A percentile compares a stretch with the other conserved stretches of the same genome.
phyloP scores from a whole-genome alignment of 2,888 invertebrate species.

The Tipula vernalis region DNA sequence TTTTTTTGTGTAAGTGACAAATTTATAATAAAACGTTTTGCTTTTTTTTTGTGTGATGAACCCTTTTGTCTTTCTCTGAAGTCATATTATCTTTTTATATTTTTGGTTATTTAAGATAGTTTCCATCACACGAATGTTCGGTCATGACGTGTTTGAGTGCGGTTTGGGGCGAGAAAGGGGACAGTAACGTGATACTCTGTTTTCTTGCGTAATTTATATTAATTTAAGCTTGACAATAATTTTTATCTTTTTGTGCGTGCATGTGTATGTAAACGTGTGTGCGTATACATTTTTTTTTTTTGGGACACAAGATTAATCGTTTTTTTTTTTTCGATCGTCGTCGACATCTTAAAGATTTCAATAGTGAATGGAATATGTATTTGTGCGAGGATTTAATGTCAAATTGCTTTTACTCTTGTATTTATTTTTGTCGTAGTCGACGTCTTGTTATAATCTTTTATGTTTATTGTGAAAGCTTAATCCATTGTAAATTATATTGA shows the following conservation, averaged over 20 bases:
- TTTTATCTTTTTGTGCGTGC: background rate
- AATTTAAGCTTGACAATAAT: background rate
- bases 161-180: background rate
- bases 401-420: background rate
- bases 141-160: background rate
- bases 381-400: background rate
- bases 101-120: background rate
- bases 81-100: background rate
- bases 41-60: background rate
- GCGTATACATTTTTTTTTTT: background rate
- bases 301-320: background rate
- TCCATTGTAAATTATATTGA: slow-evolving; percentile 4
- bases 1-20: background rate
- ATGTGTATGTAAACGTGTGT: background rate
- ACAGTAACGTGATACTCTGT: background rate
- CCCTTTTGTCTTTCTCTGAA: background rate
- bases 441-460: background rate
- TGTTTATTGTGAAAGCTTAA: slow-evolving; percentile 4
- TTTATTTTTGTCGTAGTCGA: background rate
- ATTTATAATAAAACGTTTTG: background rate
- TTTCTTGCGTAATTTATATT: background rate
- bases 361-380: background rate
- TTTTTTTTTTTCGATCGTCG: background rate
- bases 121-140: background rate
- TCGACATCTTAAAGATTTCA: background rate